A percentile compares a stretch with the other conserved stretches of the same genome.
These are phyloP conservation scores for Eilema caniola DNA, from an alignment of 2,888 invertebrate species.

Conservation along the genomic window DNA sequence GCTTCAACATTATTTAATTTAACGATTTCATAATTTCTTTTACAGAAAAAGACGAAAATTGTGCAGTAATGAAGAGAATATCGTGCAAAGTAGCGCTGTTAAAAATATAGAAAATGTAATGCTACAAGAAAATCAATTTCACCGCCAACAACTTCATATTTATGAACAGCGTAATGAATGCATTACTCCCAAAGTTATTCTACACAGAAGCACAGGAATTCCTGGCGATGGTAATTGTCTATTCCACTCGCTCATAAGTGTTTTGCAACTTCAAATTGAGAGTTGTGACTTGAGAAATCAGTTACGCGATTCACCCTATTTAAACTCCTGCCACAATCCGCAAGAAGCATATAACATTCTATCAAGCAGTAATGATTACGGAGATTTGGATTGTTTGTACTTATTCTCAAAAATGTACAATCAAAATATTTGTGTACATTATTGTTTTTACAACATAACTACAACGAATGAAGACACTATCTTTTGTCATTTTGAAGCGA, in stretches of 20 bases:
- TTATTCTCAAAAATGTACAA: too few relatives aligned
- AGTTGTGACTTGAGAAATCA: conserved; percentile 58
- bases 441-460: conserved; percentile 52
- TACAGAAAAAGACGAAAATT: conserved; percentile 26
- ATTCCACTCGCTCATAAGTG: conserved; percentile 54
- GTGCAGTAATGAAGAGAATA: conserved; percentile 26
- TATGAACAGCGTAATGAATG: conserved; percentile 39
- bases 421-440: conserved; percentile 64
- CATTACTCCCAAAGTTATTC: conserved; percentile 40
- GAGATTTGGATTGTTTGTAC: conserved; percentile 61
- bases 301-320: conserved; percentile 60
- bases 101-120: conserved; percentile 31
- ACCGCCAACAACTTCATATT: conserved; percentile 36
- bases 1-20: conserved; percentile 22
- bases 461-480: conserved; percentile 53
- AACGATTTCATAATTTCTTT: conserved; percentile 25
- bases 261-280: conserved; percentile 58
- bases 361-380: conserved; percentile 55
- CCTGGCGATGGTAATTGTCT: conserved; percentile 53
- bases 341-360: too few relatives aligned
- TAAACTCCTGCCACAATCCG: conserved; percentile 62
- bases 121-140: conserved; percentile 45
- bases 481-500: conserved; percentile 61
- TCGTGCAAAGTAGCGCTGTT: conserved; percentile 25
- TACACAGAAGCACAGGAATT: conserved; percentile 55